Evolutionary conservation across 2,888 invertebrate genomes (phyloP), one percentile per base, ranked within the genome.

Genomic region (Pollenia labialis): DNA sequence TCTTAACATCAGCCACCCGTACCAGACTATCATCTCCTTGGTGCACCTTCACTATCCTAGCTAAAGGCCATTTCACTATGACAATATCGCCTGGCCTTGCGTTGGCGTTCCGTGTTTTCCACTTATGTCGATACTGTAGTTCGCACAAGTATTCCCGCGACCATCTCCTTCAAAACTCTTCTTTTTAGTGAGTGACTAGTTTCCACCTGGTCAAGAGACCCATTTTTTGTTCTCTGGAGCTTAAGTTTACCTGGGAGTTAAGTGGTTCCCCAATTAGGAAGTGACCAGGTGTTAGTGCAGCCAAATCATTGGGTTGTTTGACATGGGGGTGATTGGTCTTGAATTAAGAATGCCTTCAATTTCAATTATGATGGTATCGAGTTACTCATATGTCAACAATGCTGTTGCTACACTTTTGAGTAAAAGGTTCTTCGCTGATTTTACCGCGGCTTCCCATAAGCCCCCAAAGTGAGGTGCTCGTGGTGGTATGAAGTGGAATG

Each of bases 251-350:
- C 16, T 62, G 44, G 2, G 66, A 16, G 54, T 48, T 69, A 1
- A 68, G 32, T 18, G 79, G 66, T 8, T 16, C 56, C 8, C 69
- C 79, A 44, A 68, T 23, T 12, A 79, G n/a, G 42, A 79, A 58
- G 12, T 58, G 79, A 7, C 69, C 79, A 11, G 79, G 69, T 4
- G 79, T 79, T 18, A 79, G 44, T 14, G 58, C 79, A 48, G 32
- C 32, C 32, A 32, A 32, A 32, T 32, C 32, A 32, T 69, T 56
- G 69, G 58, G 12, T 68, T 44, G 23, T 60, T 18, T n/a, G 69
- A 58, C 42, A 77, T 46, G 58, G 69, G 69, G n/a, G 18, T 56
- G 4, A 80, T 50, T 56, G 60, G 50, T 12, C 52, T 10, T 14
- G 23, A 69, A 54, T 79, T 69, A 8, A 79, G 58, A 16, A 68